Conservation (phyloP, 1,140 invertebrate genomes). For the Episyrphus balteatus region DNA sequence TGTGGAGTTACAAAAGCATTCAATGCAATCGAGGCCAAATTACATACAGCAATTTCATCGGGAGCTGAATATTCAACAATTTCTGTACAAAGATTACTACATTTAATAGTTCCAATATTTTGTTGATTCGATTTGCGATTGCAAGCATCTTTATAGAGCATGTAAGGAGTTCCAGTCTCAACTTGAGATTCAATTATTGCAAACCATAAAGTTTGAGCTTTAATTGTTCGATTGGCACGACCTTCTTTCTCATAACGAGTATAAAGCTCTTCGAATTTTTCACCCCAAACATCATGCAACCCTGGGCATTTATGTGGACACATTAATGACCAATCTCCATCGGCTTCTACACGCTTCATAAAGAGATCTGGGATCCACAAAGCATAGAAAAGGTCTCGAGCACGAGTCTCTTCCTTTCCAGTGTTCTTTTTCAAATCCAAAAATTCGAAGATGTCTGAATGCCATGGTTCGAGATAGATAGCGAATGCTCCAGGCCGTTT, state of each 20-base stretch:
- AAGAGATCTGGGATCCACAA: conserved; percentile 99
- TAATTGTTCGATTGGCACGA: conserved; percentile 60
- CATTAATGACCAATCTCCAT: conserved; percentile 91
- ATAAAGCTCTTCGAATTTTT: conserved; percentile 90
- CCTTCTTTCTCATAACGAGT: conserved; percentile 78
- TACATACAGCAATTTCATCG: conserved; percentile 96
- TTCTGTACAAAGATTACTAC: conserved; percentile 97
- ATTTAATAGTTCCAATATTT: conserved; percentile 97
- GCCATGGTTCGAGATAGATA: conserved; percentile 98
- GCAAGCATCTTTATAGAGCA: conserved; percentile 96
- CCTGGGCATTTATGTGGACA: conserved; percentile 91
- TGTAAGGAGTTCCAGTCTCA: conserved; percentile 97
- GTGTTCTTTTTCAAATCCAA: conserved; percentile 90
- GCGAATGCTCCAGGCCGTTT: conserved; percentile 99
- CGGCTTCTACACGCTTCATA: conserved; percentile 87
- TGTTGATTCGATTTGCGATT: conserved; percentile 97
- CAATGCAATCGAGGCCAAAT: conserved; percentile 95
- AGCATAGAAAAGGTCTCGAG: conserved; percentile 95
- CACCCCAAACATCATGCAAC: conserved; percentile 83
- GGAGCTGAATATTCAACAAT: conserved; percentile 86
- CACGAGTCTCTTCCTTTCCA: conserved; percentile 84
- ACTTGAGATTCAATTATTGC: conserved; percentile 93
- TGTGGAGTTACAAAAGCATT: conserved; percentile 85
- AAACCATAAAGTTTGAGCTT: conserved; percentile 85
- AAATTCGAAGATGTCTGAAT: conserved; percentile 95